Evolutionary conservation across 2,113 vertebrate species (phyloP), one percentile per base, ranked within the genome.

Genomic region (Dunckerocampus dactyliophorus): DNA sequence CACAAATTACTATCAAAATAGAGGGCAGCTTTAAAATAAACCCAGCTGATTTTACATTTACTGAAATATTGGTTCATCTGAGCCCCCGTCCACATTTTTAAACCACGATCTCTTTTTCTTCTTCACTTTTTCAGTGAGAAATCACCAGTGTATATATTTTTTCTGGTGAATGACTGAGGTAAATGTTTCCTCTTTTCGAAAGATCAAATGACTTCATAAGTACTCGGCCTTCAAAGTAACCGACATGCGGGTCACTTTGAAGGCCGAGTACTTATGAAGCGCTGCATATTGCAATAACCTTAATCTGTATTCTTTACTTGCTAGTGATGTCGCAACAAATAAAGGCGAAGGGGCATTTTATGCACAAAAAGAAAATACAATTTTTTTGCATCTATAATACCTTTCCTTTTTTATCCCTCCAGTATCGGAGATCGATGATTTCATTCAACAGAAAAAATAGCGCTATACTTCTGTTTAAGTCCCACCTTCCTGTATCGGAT

Each of bases 1-100:
- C 87, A 81, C 80, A 89, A 91, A 91, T 92, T 91, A 90, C 91
- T 90, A 86, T 84, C 79, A 89, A 91, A 91, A 92, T 89, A 92
- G 71, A 84, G 79, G 66, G 64, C 74, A 63, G 75, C 87, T 89
- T 91, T 90, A 89, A 91, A 90, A 91, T 91, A 91, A 92, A 91
- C 89, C 82, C 86, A 91, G 89, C 83, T 91, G 89, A 90, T 90
- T 91, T 91, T 82, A 87, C 85, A 87, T 91, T 90, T 82, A 87
- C 81, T 89, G 88, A 89, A 90, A 89, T 91, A 88, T 90, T 89
- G 89, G 85, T 87, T 88, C 79, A 87, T 91, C 82, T 77, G 75
- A 89, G 83, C 58, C 67, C n/a, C 67, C 56, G 50, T 57, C 71
- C 67, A 71, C 57, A 59, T 82, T 80, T 78, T 82, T 81, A 61